Evolutionary conservation across 2,888 invertebrate species (phyloP).

Genomic region (Brachylomia viminalis): DNA sequence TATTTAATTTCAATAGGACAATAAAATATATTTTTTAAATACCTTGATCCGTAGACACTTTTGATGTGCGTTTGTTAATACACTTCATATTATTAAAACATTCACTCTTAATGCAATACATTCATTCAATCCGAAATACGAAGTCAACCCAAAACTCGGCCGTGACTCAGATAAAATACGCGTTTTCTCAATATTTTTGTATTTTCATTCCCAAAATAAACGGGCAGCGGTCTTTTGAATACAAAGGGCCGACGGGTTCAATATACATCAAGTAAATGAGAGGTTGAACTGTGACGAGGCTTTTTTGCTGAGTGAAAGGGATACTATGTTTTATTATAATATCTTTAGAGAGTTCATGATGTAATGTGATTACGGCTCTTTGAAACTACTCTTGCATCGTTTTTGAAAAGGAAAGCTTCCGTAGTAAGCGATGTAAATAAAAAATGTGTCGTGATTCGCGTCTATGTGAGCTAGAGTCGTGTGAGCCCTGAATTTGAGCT

Average conservation of each 20-base stretch:
- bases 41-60: no score
- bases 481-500: constrained; percentile 1
- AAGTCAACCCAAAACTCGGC: constrained; percentile 22
- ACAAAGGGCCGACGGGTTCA: constrained; percentile 77
- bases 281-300: constrained; percentile 66
- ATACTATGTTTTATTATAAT: constrained; percentile 44
- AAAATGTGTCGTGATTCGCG: not conserved
- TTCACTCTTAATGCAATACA: constrained; percentile 21
- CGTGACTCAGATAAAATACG: constrained; percentile 35
- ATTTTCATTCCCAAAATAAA: constrained; percentile 66
- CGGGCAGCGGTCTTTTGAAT: constrained; percentile 72
- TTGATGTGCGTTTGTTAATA: constrained; percentile 5
- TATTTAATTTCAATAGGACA: no score
- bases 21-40: no score
- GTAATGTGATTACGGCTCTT: constrained; percentile 50
- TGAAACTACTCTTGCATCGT: constrained; percentile 37
- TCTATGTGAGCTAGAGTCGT: not conserved
- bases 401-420: constrained; percentile 18
- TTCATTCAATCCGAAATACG: constrained; percentile 8
- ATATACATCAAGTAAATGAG: constrained; percentile 81
- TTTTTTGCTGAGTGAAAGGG: constrained; percentile 61
- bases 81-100: constrained; percentile 25
- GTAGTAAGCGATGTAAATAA: constrained; percentile 6
- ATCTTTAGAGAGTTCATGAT: constrained; percentile 13
- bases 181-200: constrained; percentile 70